Base-by-base conservation (phyloP, 2,888 invertebrate genomes). In the Drosophila fulvimacula region DNA sequence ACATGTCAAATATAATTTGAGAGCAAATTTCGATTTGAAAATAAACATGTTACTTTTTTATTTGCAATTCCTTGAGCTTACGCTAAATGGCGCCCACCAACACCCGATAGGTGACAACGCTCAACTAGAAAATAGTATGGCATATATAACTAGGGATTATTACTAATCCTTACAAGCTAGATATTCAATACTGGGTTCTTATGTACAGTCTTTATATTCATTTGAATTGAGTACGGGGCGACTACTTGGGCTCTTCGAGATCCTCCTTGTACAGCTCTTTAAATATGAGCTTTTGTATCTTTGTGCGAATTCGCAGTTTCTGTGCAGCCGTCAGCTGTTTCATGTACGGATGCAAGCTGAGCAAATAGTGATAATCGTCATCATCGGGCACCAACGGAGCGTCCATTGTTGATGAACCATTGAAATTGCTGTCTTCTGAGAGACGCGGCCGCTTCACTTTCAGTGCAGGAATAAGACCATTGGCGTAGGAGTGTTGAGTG, bases 211-310 rank as follows among this genome's bases (percentile, higher is more conserved):
- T 86, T 82, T 32, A 68, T 57, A 60, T 70, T 78, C 57, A 46
- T 65, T 56, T 65, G 56, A 39, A 44, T 61, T 38, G 36, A 41
- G 58, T 52, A 32, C 11, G 24, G 19, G 17, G 55, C 32, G 42
- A 79, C 79, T 86, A 92, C 87, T 92, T 92, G 36, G 89, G 88
- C 78, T 92, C 92, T 70, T 92, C 92, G 62, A 92, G 82, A 76
- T 92, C 92, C 73, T 92, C 92, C 76, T 92, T 92, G 76, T 93
- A 93, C 6, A 93, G 83, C 79, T 93, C 93, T 63, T 92, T 92
- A 66, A 93, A 92, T 51, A 93, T 92, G 61, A 93, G 76, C 73
- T 92, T 93, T 77, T 93, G 93, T 79, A 93, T 93, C 88, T 92
- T 92, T 72, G 92, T 93, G 69, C 93, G 91, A 58, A 92, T 91